These are phyloP conservation scores for Meteorus sp. DNA, from an alignment of 1,140 invertebrate species.

Conservation along the genomic window DNA sequence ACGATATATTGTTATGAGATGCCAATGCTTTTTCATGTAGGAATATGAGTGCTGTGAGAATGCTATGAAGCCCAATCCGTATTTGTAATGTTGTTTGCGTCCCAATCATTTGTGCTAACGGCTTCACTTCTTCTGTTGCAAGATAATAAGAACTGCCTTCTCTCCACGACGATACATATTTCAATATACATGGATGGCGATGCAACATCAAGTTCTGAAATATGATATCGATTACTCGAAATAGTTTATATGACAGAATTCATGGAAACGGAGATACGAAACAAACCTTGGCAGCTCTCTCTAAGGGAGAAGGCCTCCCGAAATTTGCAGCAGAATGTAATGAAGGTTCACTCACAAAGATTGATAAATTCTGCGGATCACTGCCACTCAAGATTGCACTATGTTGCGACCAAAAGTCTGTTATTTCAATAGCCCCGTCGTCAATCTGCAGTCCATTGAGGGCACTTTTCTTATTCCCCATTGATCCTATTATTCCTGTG, in stretches of 20 bases:
- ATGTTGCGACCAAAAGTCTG: slow-evolving; percentile 77
- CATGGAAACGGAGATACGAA: slow-evolving; percentile 11
- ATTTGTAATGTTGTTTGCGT: slow-evolving; percentile 72
- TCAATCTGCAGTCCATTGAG: slow-evolving; percentile 72
- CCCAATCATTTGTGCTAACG: slow-evolving; percentile 66
- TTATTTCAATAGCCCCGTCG: slow-evolving; percentile 72
- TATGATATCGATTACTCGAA: not conserved
- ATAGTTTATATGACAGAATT: not conserved
- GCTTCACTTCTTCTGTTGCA: slow-evolving; percentile 75
- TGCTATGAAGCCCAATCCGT: slow-evolving; percentile 76
- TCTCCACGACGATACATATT: slow-evolving; percentile 78
- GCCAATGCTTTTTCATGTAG: slow-evolving; percentile 74
- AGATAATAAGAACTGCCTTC: slow-evolving; percentile 73
- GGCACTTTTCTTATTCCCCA: slow-evolving; percentile 77
- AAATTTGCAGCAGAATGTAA: slow-evolving; percentile 62
- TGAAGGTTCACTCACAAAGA: slow-evolving; percentile 71
- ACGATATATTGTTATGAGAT: slow-evolving; percentile 81
- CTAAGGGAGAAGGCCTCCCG: slow-evolving; percentile 69
- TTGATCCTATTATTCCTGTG: slow-evolving; percentile 37
- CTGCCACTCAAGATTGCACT: slow-evolving; percentile 64
- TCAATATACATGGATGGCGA: slow-evolving; percentile 78
- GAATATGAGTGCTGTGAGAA: slow-evolving; percentile 76
- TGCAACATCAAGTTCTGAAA: slow-evolving; percentile 78
- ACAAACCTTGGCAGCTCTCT: slow-evolving; percentile 70
- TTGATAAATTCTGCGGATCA: slow-evolving; percentile 66